A percentile compares a stretch with the other conserved stretches of the same genome.
Evolutionary conservation across 1,140 invertebrate genomes (phyloP).

Genomic region (Zophobas atratus): DNA sequence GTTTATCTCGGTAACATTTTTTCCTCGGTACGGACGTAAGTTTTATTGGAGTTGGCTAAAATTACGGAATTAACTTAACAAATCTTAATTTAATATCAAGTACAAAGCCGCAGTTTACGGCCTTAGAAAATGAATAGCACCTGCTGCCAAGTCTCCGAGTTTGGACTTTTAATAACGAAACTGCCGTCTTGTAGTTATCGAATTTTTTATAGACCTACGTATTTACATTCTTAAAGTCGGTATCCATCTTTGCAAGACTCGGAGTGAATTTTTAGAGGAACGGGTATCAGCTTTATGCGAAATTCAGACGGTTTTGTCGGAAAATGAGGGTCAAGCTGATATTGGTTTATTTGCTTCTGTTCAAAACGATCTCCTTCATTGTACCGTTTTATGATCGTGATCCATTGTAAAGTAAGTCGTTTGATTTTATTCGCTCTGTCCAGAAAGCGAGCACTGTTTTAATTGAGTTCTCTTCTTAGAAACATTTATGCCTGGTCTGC

Average conservation of each 20-base stretch:
- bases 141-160: not conserved
- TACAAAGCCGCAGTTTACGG: no score
- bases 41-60: no score
- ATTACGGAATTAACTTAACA: no score
- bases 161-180: not conserved
- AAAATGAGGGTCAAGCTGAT: constrained; percentile 14
- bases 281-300: not conserved
- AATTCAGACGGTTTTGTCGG: constrained; percentile 1
- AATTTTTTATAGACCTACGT: not conserved
- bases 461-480: no score
- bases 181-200: not conserved
- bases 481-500: no score
- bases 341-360: not conserved
- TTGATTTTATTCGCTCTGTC: not conserved
- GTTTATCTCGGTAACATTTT: no score
- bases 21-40: no score
- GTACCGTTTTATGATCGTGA: not conserved
- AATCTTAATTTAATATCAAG: no score
- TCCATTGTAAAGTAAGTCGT: not conserved
- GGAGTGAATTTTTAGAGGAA: not conserved
- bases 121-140: not conserved
- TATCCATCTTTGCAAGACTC: not conserved
- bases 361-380: not conserved
- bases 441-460: not conserved
- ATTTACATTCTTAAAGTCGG: not conserved